phyloP scores from a whole-genome alignment of 2,888 invertebrate genomes.

The Apomyelois bistriatella region DNA sequence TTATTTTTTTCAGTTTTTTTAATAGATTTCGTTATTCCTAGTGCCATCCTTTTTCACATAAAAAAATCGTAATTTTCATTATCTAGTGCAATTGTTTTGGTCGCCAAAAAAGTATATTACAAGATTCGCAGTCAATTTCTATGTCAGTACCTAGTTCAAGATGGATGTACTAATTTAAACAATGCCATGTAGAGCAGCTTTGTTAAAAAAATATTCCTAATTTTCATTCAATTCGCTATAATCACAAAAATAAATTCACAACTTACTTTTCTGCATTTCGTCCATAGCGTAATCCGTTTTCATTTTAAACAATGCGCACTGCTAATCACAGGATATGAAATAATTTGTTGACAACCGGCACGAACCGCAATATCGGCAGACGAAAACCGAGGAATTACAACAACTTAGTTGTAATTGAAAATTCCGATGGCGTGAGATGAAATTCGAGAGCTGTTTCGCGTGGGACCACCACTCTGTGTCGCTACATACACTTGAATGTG shows the following conservation, averaged over 20 bases:
- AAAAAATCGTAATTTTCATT: too few relatives aligned
- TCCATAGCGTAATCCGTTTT: conserved; percentile 79
- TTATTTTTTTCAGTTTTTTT: too few relatives aligned
- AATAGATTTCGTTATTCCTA: too few relatives aligned
- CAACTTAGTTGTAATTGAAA: conserved; percentile 54
- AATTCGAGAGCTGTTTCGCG: conserved; percentile 20
- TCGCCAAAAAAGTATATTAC: too few relatives aligned
- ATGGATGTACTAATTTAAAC: too few relatives aligned
- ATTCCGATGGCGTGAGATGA: conserved; percentile 41
- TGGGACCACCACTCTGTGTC: conserved; percentile 57
- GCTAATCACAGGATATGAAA: conserved; percentile 38
- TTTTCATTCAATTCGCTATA: background rate
- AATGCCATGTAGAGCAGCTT: too few relatives aligned
- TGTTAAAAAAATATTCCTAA: background rate
- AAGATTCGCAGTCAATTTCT: too few relatives aligned
- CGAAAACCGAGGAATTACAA: conserved; percentile 48
- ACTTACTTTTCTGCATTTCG: conserved; percentile 77
- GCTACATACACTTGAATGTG: conserved; percentile 60
- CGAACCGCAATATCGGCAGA: conserved; percentile 52
- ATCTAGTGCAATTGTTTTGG: too few relatives aligned
- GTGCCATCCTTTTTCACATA: too few relatives aligned
- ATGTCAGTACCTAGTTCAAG: too few relatives aligned
- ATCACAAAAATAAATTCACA: background rate
- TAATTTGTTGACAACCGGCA: conserved; percentile 49
- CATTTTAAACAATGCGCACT: conserved; percentile 45